Evolutionary conservation across 2,888 invertebrate genomes (phyloP).

Genomic region (Gnatocerus cornutus): DNA sequence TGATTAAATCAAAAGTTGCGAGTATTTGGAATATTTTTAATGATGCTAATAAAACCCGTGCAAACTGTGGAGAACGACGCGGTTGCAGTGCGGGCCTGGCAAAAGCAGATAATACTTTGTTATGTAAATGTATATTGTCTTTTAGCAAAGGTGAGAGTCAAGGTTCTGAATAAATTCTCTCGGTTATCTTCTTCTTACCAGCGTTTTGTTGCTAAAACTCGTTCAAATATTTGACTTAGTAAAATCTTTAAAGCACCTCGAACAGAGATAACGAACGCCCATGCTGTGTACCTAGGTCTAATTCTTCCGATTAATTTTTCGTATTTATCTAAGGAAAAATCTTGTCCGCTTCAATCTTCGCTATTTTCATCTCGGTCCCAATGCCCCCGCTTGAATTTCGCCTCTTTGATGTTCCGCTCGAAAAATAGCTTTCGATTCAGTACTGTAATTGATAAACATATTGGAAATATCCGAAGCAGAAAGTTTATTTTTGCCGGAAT

Average conservation of each 20-base stretch:
- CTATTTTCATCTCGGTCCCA: slow-evolving; percentile 1
- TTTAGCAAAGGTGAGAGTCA: slow-evolving; percentile 64
- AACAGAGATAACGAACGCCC: slow-evolving; percentile 48
- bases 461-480: slow-evolving; percentile 55
- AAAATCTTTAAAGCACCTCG: slow-evolving; percentile 60
- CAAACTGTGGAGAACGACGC: slow-evolving; percentile 37
- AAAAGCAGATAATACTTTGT: slow-evolving; percentile 66
- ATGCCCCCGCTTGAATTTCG: slow-evolving; percentile 4
- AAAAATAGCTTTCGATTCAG: slow-evolving; percentile 53
- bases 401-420: slow-evolving; percentile 47
- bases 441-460: slow-evolving; percentile 61
- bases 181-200: slow-evolving; percentile 65
- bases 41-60: slow-evolving; percentile 48
- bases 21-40: slow-evolving; percentile 42
- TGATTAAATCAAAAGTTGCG: slow-evolving; percentile 39
- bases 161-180: slow-evolving; percentile 66
- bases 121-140: slow-evolving; percentile 69
- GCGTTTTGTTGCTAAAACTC: slow-evolving; percentile 63
- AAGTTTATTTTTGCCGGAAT: slow-evolving; percentile 51
- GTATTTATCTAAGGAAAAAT: slow-evolving; percentile 5
- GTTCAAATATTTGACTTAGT: slow-evolving; percentile 67
- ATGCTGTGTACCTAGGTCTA: slow-evolving; percentile 25
- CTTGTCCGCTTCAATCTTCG: neutral
- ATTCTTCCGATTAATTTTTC: slow-evolving; percentile 16
- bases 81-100: slow-evolving; percentile 48